phyloP scores from a whole-genome alignment of 2,797 vertebrate species.

The Enteromius mattozi region DNA sequence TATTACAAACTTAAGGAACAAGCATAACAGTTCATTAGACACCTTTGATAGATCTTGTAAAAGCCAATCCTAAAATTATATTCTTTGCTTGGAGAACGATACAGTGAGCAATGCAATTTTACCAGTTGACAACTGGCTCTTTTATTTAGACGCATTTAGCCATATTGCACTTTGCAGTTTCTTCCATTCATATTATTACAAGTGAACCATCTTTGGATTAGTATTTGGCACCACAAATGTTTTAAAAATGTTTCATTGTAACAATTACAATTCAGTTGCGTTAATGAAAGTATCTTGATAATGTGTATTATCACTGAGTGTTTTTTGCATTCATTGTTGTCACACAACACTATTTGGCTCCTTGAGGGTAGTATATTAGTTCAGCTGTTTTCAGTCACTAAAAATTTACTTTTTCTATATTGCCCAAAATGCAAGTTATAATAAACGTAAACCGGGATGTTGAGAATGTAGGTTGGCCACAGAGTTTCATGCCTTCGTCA shows the following conservation, averaged over 20 bases:
- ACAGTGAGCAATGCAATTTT: neutral
- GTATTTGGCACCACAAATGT: neutral
- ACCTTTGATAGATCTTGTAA: neutral
- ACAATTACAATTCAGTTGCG: neutral
- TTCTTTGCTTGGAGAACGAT: neutral
- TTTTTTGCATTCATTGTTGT: neutral
- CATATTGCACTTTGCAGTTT: neutral
- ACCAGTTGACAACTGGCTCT: neutral
- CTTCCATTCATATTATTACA: neutral
- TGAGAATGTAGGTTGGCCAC: constrained; percentile 8
- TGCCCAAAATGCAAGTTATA: neutral
- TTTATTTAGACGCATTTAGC: neutral
- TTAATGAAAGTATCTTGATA: neutral
- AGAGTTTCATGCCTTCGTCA: constrained; percentile 31
- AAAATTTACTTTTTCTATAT: neutral
- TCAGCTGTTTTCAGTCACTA: constrained; percentile 3
- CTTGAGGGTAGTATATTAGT: neutral
- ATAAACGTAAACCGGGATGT: neutral
- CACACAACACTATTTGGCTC: neutral
- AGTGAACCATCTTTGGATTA: neutral
- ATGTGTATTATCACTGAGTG: neutral
- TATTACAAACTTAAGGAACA: neutral
- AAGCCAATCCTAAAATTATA: neutral
- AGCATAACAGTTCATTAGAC: neutral
- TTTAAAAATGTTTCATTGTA: neutral